Evolutionary conservation across 2,113 vertebrate genomes (phyloP), one percentile per base, ranked within the genome.

Genomic region (Melanotaenia duboulayi): DNA sequence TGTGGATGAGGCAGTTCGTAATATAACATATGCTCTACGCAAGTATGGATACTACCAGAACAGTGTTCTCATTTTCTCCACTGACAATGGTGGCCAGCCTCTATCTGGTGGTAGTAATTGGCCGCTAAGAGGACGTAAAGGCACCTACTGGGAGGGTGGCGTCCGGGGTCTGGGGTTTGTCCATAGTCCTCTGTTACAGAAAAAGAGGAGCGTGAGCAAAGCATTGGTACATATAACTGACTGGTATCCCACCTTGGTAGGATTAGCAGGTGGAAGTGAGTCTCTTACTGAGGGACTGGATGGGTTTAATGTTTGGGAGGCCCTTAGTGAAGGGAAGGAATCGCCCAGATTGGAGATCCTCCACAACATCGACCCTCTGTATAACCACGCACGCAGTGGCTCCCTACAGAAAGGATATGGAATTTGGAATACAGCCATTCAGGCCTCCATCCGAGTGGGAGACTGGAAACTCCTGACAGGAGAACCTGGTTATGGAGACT

Each of bases 381-480:
- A 99, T 89, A 98, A 96, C 84, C 95, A 93, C 0, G 96, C 96
- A 44, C 94, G 87, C 46, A 92, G 95, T 0, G 98, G 97, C 71
- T 99, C 97, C 19, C 87, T 97, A 66, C 94, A 95, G 81, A 93
- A 92, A 0, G 97, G 98, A 48, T 95, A 93, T 0, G 96, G 96
- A 35, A 94, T 99, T 73, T 99, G 98, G 98, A 96, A 99, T 81
- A 99, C 97, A 0, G 96, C 96, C 0, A 91, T 99, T 17, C 97
- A 99, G 88, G 98, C 97, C 10, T 96, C 97, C 42, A 95, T 99
- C 69, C 92, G 98, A 0, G 94, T 95, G 0, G 95, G 97, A 1
- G 96, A 98, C 81, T 99, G 97, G 96, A 99, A 99, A 59, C 94
- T 99, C 25, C 91, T 99, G 66, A 99, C 98, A 0, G 98, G 98